Evolutionary conservation across 1,140 invertebrate species (phyloP).

Genomic region (Aphelenchoides besseyi): DNA sequence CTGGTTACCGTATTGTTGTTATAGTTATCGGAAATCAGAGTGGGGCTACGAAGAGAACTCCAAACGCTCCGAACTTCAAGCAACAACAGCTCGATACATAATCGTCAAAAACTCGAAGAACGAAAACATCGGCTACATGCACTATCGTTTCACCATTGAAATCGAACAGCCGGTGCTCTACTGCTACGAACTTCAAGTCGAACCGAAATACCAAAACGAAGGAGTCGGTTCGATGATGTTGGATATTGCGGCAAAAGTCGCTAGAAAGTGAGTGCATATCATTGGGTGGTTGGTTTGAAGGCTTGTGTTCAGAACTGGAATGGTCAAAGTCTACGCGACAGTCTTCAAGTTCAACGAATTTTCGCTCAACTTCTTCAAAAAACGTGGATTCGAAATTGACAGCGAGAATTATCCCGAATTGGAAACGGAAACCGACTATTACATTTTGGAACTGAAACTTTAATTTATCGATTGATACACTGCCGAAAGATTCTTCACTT

Average conservation of each 20-base stretch:
- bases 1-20: slow-evolving; percentile 23
- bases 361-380: slow-evolving; percentile 54
- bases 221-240: slow-evolving; percentile 44
- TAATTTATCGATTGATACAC: not conserved
- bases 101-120: slow-evolving; percentile 27
- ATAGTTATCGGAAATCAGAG: slow-evolving; percentile 40
- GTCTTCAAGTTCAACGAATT: slow-evolving; percentile 49
- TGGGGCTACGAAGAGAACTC: slow-evolving; percentile 46
- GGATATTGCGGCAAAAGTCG: slow-evolving; percentile 39
- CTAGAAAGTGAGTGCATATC: slow-evolving; percentile 34
- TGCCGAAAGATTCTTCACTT: too few relatives aligned
- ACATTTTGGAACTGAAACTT: not conserved
- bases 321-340: slow-evolving; percentile 52
- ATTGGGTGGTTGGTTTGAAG: slow-evolving; percentile 11
- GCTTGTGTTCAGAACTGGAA: slow-evolving; percentile 37
- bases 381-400: slow-evolving; percentile 39
- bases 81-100: slow-evolving; percentile 46
- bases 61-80: slow-evolving; percentile 40
- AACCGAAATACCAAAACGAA: slow-evolving; percentile 43
- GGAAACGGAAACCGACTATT: not conserved
- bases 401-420: not conserved
- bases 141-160: slow-evolving; percentile 44
- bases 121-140: slow-evolving; percentile 37
- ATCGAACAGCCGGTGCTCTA: slow-evolving; percentile 28
- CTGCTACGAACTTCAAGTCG: slow-evolving; percentile 52